Evolutionary conservation across 2,113 vertebrate species (phyloP).

Genomic region (Catharus bicknelli): DNA sequence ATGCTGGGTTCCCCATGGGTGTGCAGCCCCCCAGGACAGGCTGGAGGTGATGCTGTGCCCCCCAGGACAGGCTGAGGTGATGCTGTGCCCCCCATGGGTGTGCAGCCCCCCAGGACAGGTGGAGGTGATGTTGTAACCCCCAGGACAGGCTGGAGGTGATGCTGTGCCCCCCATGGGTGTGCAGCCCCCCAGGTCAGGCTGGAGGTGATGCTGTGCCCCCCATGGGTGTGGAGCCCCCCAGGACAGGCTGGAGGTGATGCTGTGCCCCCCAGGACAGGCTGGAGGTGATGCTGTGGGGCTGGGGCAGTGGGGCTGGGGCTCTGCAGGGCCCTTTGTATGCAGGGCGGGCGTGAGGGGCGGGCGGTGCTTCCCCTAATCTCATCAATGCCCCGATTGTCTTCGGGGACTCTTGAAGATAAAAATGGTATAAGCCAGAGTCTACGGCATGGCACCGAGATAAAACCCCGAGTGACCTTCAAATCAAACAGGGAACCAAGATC

Average conservation of each 20-base stretch:
- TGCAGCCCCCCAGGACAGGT: background rate
- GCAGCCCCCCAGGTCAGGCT: too few species aligned
- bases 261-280: background rate
- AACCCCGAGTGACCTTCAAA: slow-evolving; percentile 65
- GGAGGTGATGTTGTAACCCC: background rate
- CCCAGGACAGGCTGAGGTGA: too few species aligned
- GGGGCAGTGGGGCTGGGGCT: background rate
- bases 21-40: background rate
- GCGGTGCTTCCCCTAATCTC: slow-evolving; percentile 65
- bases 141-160: background rate
- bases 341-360: background rate
- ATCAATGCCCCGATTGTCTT: slow-evolving; percentile 74
- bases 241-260: background rate
- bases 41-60: background rate
- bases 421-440: slow-evolving; percentile 62
- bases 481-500: slow-evolving; percentile 70
- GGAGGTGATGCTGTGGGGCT: background rate
- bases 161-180: too few species aligned
- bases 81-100: background rate
- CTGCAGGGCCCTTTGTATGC: slow-evolving; percentile 70
- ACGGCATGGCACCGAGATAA: slow-evolving; percentile 67
- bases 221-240: background rate
- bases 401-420: slow-evolving; percentile 61
- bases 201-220: too few species aligned
- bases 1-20: accelerated